Evolutionary conservation across 2,888 invertebrate species (phyloP).

Genomic region (Sminthurinus aureus): DNA sequence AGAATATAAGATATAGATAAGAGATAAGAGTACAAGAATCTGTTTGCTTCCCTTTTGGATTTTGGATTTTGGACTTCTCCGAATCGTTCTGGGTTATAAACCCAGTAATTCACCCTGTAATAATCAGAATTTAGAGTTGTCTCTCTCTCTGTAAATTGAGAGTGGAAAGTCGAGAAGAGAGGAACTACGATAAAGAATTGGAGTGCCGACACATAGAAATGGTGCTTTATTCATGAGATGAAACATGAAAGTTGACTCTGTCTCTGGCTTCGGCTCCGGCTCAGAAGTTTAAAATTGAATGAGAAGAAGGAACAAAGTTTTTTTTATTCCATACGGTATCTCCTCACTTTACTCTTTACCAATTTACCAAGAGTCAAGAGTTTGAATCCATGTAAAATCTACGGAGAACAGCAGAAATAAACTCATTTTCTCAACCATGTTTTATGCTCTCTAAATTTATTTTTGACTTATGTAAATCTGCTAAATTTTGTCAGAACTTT

Average conservation of each 20-base stretch:
- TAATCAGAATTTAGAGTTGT: not conserved
- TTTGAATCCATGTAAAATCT: not conserved
- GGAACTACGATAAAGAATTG: not conserved
- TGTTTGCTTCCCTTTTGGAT: not conserved
- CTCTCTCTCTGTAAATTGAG: not conserved
- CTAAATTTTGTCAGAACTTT: no score
- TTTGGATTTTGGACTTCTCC: not conserved
- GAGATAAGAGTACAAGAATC: not conserved
- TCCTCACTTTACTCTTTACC: not conserved
- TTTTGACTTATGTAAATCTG: no score
- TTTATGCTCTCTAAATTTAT: no score
- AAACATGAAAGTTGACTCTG: not conserved
- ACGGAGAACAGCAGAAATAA: no score
- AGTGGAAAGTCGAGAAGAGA: not conserved
- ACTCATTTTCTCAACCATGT: no score
- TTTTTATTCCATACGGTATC: not conserved
- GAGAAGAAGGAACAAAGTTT: not conserved
- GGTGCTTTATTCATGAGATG: not conserved
- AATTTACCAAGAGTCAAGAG: not conserved
- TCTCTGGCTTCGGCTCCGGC: not conserved
- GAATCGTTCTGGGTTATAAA: not conserved
- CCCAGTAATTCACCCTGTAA: not conserved
- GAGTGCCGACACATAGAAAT: not conserved
- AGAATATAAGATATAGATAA: no score
- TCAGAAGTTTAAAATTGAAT: not conserved